Evolutionary conservation across 30 jellyfish, hydroid and myxozoan species (phyloP).

Genomic region (Sanderia malayensis): DNA sequence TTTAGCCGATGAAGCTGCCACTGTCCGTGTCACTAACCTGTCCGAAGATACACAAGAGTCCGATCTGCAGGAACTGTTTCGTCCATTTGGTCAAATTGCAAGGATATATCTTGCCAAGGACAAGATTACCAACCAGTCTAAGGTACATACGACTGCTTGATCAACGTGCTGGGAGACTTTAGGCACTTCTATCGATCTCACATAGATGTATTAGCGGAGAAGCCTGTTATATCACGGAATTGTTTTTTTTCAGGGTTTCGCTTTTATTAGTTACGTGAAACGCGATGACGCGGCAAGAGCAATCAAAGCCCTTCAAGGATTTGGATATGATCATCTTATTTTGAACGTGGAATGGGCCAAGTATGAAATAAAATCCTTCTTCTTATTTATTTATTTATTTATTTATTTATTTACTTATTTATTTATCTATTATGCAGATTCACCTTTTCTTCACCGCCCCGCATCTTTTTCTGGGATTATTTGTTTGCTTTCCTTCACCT

Average conservation of each 20-base stretch:
- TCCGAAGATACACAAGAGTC: constrained; percentile 93
- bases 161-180: too few species aligned
- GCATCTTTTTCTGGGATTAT: too few species aligned
- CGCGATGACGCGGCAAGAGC: constrained; percentile 99
- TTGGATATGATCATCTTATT: constrained; percentile 93
- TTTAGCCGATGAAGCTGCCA: constrained; percentile 98
- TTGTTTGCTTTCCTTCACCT: too few species aligned
- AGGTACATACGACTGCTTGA: constrained; percentile 48
- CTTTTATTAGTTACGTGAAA: constrained; percentile 81
- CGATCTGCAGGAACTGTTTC: constrained; percentile 90
- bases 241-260: constrained; percentile 85
- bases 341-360: constrained; percentile 96
- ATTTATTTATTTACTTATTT: too few species aligned
- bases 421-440: too few species aligned
- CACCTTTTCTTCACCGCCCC: too few species aligned
- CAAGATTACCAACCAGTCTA: constrained; percentile 89
- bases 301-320: constrained; percentile 81
- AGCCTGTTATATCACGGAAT: too few species aligned
- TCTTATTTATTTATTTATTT: too few species aligned
- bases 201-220: too few species aligned
- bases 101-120: constrained; percentile 96
- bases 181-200: too few species aligned
- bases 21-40: constrained; percentile 89
- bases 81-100: constrained; percentile 97
- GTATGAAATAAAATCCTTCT: too few species aligned